These are phyloP conservation scores for Emydura subglobosa DNA, from an alignment of 2,113 vertebrate species.

Conservation along the genomic window DNA sequence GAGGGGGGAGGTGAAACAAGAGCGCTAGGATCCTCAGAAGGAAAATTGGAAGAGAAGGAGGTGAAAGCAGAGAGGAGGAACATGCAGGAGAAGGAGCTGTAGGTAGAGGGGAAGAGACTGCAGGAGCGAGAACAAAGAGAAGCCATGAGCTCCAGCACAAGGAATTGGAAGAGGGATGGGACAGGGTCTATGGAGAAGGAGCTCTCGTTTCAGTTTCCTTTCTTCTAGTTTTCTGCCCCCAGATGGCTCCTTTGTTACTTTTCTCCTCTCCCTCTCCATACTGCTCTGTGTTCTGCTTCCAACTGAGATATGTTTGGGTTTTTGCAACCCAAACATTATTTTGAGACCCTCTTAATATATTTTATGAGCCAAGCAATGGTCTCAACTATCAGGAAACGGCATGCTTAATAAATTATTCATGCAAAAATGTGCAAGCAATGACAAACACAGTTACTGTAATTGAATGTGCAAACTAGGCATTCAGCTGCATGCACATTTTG, in stretches of 20 bases:
- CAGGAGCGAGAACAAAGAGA: background rate
- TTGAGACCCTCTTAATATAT: background rate
- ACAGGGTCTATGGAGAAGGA: background rate
- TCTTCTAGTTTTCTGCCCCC: background rate
- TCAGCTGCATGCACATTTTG: background rate
- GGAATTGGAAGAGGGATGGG: background rate
- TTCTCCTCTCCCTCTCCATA: background rate
- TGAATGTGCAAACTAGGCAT: background rate
- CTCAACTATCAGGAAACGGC: background rate
- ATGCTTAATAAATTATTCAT: background rate
- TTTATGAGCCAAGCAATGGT: constrained; percentile 11
- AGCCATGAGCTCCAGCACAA: background rate
- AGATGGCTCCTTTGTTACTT: background rate
- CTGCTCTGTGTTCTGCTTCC: background rate
- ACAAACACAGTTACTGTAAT: background rate
- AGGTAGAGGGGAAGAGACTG: background rate
- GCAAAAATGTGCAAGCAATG: background rate
- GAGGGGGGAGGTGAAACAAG: background rate
- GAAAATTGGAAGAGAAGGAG: background rate
- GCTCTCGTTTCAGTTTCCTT: background rate
- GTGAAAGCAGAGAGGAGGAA: background rate
- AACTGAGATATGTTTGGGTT: background rate
- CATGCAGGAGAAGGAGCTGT: background rate
- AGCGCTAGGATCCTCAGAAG: background rate
- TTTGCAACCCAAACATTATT: background rate